A percentile compares a stretch with the other conserved stretches of the same genome.
These are phyloP conservation scores for Trogon surrucura DNA, from an alignment of 2,113 vertebrate genomes.

Conservation along the genomic window DNA sequence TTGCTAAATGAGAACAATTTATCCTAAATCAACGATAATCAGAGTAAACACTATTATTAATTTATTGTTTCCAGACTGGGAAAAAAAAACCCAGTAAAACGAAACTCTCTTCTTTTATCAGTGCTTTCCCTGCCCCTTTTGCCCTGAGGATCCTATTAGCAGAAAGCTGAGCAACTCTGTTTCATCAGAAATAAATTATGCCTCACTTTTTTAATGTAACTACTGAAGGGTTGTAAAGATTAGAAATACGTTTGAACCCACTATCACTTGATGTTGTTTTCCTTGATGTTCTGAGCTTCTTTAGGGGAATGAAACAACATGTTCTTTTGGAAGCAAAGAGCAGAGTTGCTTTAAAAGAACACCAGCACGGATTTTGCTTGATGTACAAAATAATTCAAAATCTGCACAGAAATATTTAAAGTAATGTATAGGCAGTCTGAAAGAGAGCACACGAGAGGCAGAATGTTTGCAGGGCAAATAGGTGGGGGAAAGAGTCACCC, in stretches of 20 bases:
- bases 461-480: conserved; percentile 5
- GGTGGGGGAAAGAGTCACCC: background rate
- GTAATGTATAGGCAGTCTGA: background rate
- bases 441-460: background rate
- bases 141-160: conserved; percentile 77
- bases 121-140: conserved; percentile 52
- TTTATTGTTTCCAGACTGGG: conserved; percentile 68
- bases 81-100: conserved; percentile 1
- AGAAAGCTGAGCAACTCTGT: conserved; percentile 64
- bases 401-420: conserved; percentile 16
- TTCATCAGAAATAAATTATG: conserved; percentile 78
- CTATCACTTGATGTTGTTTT: conserved; percentile 71
- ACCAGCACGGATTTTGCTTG: background rate
- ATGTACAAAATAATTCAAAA: background rate
- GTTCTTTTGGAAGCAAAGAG: conserved; percentile 62
- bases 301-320: conserved; percentile 55
- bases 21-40: conserved; percentile 66
- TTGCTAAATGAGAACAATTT: conserved; percentile 67
- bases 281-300: conserved; percentile 70
- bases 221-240: conserved; percentile 73
- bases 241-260: conserved; percentile 71
- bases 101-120: conserved; percentile 45
- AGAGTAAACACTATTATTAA: conserved; percentile 71
- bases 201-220: conserved; percentile 67
- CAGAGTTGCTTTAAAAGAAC: conserved; percentile 39